A percentile compares a stretch with the other conserved stretches of the same genome.
Evolutionary conservation across 2,888 invertebrate genomes (phyloP).

Genomic region (Leptopilina syphax): DNA sequence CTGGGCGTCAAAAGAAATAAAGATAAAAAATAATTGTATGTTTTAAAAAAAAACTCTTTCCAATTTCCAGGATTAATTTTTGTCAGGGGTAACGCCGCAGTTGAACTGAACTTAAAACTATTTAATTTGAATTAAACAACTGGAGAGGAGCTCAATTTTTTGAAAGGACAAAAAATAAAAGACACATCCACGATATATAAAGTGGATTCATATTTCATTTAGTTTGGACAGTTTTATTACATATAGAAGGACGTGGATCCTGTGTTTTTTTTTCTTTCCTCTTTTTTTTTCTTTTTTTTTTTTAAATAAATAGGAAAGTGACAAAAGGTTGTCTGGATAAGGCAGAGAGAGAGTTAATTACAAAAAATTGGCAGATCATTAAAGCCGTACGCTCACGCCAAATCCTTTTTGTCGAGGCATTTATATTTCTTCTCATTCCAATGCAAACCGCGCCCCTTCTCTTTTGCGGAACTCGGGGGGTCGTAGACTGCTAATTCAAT

Average conservation of each 20-base stretch:
- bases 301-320: constrained; percentile 33
- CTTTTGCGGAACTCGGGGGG: neutral
- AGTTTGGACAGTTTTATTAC: constrained; percentile 34
- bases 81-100: too few species aligned
- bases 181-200: neutral
- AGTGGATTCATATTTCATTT: constrained; percentile 40
- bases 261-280: neutral
- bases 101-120: too few species aligned
- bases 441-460: neutral
- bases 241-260: neutral
- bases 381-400: constrained; percentile 50
- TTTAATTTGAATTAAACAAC: neutral
- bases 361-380: constrained; percentile 57
- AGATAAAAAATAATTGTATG: too few species aligned
- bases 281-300: too few species aligned
- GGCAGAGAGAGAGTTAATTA: constrained; percentile 46
- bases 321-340: constrained; percentile 37
- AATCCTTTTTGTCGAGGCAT: constrained; percentile 38
- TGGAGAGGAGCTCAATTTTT: neutral
- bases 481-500: constrained; percentile 31
- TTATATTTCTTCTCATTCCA: constrained; percentile 37
- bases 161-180: neutral
- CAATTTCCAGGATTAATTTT: too few species aligned
- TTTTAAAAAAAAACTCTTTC: too few species aligned
- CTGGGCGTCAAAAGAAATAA: too few species aligned